Evolutionary conservation across 2,113 vertebrate genomes (phyloP).

Genomic region (Penelope pileata): DNA sequence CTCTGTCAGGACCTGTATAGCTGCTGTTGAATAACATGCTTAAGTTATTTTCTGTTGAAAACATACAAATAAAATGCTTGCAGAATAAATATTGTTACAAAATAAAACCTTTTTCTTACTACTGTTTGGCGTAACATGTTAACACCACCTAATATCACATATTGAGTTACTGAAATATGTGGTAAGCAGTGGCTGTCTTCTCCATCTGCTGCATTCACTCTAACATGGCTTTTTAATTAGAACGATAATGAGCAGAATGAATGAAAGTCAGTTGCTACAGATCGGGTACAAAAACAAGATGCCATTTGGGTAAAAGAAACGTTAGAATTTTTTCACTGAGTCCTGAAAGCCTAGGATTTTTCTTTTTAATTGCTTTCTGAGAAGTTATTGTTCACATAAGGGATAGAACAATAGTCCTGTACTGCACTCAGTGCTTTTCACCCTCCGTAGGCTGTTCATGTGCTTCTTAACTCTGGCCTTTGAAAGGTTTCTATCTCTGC

Average conservation of each 20-base stretch:
- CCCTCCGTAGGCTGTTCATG: neutral
- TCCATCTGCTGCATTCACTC: neutral
- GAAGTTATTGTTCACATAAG: neutral
- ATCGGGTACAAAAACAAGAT: neutral
- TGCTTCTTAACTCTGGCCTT: neutral
- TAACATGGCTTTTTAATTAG: conserved; percentile 2
- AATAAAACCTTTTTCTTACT: neutral
- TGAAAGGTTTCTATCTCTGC: neutral
- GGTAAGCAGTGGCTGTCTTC: neutral
- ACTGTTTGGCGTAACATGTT: neutral
- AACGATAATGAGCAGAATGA: neutral
- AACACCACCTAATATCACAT: neutral
- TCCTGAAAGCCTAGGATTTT: conserved; percentile 2
- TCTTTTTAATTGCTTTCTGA: neutral
- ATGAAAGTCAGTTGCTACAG: neutral
- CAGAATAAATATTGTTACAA: neutral
- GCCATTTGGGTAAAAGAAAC: neutral
- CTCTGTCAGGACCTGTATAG: neutral
- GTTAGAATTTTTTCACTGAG: neutral
- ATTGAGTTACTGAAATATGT: neutral
- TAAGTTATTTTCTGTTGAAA: neutral
- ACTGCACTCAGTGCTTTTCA: neutral
- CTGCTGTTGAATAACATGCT: neutral
- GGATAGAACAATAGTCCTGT: neutral
- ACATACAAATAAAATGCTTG: neutral